These are phyloP conservation scores for Agrochola macilenta DNA, from an alignment of 2,888 invertebrate genomes.

Conservation along the genomic window DNA sequence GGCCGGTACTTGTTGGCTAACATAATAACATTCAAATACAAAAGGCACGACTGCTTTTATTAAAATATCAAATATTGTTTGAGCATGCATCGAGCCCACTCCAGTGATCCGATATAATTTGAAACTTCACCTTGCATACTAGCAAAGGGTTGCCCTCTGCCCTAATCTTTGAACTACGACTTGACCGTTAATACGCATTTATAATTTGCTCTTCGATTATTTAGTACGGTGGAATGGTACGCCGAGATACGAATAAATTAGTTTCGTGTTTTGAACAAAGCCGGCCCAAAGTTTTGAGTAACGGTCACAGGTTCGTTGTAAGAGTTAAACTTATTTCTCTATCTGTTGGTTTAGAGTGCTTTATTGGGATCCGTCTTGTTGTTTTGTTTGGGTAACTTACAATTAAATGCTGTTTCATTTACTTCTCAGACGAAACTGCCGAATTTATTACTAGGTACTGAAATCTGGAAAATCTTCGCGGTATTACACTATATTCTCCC, in stretches of 20 bases:
- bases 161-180: constrained; percentile 91
- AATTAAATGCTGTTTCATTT: constrained; percentile 72
- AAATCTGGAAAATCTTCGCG: constrained; percentile 11
- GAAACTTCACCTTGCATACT: constrained; percentile 84
- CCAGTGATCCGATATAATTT: constrained; percentile 84
- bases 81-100: constrained; percentile 80
- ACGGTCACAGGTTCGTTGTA: constrained; percentile 88
- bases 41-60: constrained; percentile 79
- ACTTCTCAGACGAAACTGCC: constrained; percentile 12
- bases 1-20: constrained; percentile 48
- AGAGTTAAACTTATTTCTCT: constrained; percentile 83
- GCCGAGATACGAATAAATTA: constrained; percentile 89
- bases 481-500: background rate
- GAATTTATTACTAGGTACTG: constrained; percentile 25
- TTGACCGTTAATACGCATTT: constrained; percentile 91
- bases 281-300: constrained; percentile 87
- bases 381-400: constrained; percentile 76
- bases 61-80: constrained; percentile 81
- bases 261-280: constrained; percentile 90
- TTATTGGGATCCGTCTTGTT: constrained; percentile 80
- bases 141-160: constrained; percentile 88
- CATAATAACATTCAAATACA: constrained; percentile 64
- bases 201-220: constrained; percentile 90
- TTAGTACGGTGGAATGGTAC: constrained; percentile 85
- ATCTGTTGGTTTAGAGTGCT: constrained; percentile 77